A percentile compares a stretch with the other conserved stretches of the same genome.
phyloP scores from a whole-genome alignment of 2,888 invertebrate species.

The Lutraria lutraria region DNA sequence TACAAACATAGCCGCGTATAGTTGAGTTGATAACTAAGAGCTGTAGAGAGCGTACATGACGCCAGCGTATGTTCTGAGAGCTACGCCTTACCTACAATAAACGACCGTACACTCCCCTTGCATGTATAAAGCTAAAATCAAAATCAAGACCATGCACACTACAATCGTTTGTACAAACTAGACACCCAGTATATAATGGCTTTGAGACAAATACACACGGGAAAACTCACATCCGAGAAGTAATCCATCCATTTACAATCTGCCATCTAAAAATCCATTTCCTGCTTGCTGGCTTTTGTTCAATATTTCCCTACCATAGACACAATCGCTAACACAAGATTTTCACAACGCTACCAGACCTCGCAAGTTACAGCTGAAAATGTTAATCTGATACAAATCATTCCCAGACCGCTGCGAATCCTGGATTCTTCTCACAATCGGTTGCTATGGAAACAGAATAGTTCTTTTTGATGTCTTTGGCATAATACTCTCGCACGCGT shows the following conservation, averaged over 20 bases:
- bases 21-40: not conserved
- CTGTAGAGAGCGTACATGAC: not conserved
- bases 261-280: conserved; percentile 13
- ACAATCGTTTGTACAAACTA: not conserved
- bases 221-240: conserved; percentile 18
- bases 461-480: conserved; percentile 72
- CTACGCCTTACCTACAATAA: not conserved
- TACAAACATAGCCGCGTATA: not conserved
- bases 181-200: not conserved
- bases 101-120: not conserved
- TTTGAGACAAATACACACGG: conserved; percentile 14
- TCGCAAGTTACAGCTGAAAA: conserved; percentile 24
- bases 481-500: conserved; percentile 55
- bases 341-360: conserved; percentile 33
- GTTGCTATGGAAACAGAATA: conserved; percentile 67
- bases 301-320: conserved; percentile 1
- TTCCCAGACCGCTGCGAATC: conserved; percentile 34
- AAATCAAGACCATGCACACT: not conserved
- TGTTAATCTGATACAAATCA: conserved; percentile 36
- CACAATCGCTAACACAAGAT: conserved; percentile 5
- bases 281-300: not conserved
- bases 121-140: not conserved
- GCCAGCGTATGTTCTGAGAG: not conserved
- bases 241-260: not conserved
- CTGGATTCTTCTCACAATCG: conserved; percentile 47